phyloP scores from a whole-genome alignment of 2,888 invertebrate genomes.

The Dicyrtoma fusca region DNA sequence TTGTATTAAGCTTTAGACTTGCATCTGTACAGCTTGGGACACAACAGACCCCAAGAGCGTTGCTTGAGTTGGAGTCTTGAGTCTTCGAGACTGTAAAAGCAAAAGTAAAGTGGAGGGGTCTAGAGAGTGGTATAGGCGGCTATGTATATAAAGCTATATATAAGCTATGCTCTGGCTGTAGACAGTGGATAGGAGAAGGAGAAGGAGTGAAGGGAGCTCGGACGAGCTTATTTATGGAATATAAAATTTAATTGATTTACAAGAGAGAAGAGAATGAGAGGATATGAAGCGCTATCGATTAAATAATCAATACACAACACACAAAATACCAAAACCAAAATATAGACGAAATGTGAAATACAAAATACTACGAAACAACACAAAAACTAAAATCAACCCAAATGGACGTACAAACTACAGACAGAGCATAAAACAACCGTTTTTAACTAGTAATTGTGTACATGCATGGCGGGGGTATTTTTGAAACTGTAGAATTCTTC shows the following conservation, averaged over 20 bases:
- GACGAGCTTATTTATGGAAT: constrained; percentile 38
- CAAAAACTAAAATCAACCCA: constrained; percentile 13
- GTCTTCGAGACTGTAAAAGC: too few species aligned
- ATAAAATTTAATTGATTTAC: constrained; percentile 41
- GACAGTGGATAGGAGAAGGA: constrained; percentile 7
- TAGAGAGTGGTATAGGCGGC: background rate
- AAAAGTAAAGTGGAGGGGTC: background rate
- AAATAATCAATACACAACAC: constrained; percentile 35
- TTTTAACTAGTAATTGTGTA: too few species aligned
- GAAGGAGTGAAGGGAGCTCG: constrained; percentile 5
- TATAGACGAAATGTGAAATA: too few species aligned
- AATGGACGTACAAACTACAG: too few species aligned
- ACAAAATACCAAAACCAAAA: background rate
- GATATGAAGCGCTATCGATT: constrained; percentile 38
- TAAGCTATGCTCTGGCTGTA: background rate
- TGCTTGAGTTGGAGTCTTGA: too few species aligned
- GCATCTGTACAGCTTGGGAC: too few species aligned
- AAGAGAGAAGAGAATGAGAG: constrained; percentile 27
- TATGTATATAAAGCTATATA: background rate
- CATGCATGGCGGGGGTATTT: too few species aligned
- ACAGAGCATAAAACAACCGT: too few species aligned
- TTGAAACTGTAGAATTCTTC: too few species aligned
- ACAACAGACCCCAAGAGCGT: too few species aligned
- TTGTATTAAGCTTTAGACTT: too few species aligned
- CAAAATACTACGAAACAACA: too few species aligned